Base-by-base conservation (phyloP, 1,140 invertebrate genomes). In the Parapsyche elsis region DNA sequence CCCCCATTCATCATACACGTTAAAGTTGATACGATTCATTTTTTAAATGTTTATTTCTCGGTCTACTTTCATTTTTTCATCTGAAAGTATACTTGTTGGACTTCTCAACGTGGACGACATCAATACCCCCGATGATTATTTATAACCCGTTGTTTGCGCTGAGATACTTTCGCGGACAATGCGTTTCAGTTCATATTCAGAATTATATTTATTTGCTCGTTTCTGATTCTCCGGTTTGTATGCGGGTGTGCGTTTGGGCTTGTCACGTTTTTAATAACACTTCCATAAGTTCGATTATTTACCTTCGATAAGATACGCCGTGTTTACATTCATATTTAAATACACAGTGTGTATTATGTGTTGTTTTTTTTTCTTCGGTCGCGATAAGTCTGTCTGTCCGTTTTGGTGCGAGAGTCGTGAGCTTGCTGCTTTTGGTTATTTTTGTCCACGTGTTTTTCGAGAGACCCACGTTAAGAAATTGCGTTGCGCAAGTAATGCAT, bases 61-160 rank as follows among this genome's bases (percentile, higher is more conserved):
- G 57, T 61, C 57, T 9, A 19, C 57, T 61, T 61, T 61, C 49
- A 53, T 14, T 53, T 53, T 53, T 53, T 19, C n/a, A n/a, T n/a
- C n/a, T n/a, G n/a, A n/a, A n/a, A n/a, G n/a, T n/a, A n/a, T 14
- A 4, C 30, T 38, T 38, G 2, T 38, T 38, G 30, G 7, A 1
- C 1, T 4, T 1, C 7, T 38, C 7, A 38, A 38, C 30, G 7
- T 7, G 21, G 57, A 61, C 1, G 16, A 21, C 57, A 19, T 61
- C 57, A 21, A 61, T 61, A 61, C 57, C 5, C n/a, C 16, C 57
- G 57, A 61, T 61, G 57, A 61, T 61, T 61, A 61, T 61, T 61
- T 61, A 61, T 61, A 61, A 19, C 57, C 57, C 19, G 57, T 61
- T 61, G 57, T 61, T 21, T 21, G 57, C 14, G 45, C 10, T 12